phyloP scores from a whole-genome alignment of 2,888 invertebrate genomes.

The Apeira syringaria region DNA sequence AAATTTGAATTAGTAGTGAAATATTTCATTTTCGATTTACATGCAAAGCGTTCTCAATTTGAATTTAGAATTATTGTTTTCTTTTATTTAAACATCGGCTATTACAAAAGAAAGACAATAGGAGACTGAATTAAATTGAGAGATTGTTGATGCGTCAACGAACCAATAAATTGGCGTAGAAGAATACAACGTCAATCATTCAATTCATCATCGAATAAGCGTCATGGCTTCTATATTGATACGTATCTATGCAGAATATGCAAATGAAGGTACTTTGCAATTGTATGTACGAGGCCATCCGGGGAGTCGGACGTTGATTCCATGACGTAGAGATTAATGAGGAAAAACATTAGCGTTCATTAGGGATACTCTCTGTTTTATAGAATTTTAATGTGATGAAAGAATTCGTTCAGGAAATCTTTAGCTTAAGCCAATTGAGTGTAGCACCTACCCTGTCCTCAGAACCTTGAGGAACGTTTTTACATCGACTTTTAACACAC shows the following conservation, averaged over 20 bases:
- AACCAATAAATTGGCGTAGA: slow-evolving; percentile 43
- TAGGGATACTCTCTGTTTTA: slow-evolving; percentile 6
- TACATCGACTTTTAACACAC: too few relatives aligned
- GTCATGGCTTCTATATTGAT: slow-evolving; percentile 29
- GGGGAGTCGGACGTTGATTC: slow-evolving; percentile 25
- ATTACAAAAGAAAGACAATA: slow-evolving; percentile 39
- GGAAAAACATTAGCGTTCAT: slow-evolving; percentile 22
- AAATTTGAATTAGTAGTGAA: slow-evolving; percentile 7
- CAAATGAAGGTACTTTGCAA: slow-evolving; percentile 29
- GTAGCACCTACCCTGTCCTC: too few relatives aligned
- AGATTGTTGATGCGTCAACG: slow-evolving; percentile 29
- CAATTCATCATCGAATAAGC: slow-evolving; percentile 26
- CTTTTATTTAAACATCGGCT: too few relatives aligned
- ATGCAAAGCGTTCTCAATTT: too few relatives aligned
- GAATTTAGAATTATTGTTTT: too few relatives aligned
- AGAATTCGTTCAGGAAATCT: too few relatives aligned
- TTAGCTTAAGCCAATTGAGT: too few relatives aligned
- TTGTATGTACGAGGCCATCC: slow-evolving; percentile 19
- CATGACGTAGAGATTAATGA: slow-evolving; percentile 26
- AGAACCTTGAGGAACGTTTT: too few relatives aligned
- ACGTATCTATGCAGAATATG: slow-evolving; percentile 27
- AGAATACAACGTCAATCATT: slow-evolving; percentile 39
- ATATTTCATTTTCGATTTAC: too few relatives aligned
- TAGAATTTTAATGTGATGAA: too few relatives aligned
- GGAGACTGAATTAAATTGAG: slow-evolving; percentile 39